Base-by-base conservation (phyloP, 2,113 vertebrate genomes). In the Oreocharis arfaki region DNA sequence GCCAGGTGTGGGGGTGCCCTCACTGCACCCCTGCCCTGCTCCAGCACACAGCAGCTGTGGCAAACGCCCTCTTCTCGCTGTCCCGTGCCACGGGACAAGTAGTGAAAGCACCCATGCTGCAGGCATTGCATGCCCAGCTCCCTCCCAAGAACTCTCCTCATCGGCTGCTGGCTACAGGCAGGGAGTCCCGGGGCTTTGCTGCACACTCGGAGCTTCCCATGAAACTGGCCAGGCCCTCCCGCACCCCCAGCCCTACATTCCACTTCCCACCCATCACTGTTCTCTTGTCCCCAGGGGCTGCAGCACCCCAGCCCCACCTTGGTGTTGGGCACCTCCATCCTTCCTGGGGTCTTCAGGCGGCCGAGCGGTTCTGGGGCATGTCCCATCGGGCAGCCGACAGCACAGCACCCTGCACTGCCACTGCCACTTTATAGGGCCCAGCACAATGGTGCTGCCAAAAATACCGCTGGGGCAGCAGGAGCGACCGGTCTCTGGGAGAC, bases 381-480 rank as follows among this genome's bases (percentile, higher is more conserved):
- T 92, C 89, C 95, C 15, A 41, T 82, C 5, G 4, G 75, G 93
- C 80, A 74, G 88, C 64, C 3, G 1, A 81, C 81, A 84, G 77
- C 39, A 10, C 89, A n/a, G 87, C 50, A 5, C 78, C 93, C 87
- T 33, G 52, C 35, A 13, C 50, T 6, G 13, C 47, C 61, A 60
- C 42, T 1, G 3, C 68, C 3, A 8, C 56, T 97, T 96, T 97
- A 97, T 97, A 97, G 94, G 35, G 87, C 33, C 80, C 2, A 6
- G 61, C 86, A 92, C 95, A 95, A 96, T 94, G 18, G 93, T 5
- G 33, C 35, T 92, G 94, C 93, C 96, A 93, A 96, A 97, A 96
- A 97, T 95, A 97, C 82, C 59, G 0, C 15, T 3, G 11, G 71
- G 86, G 80, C 71, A 84, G 82, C 9, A 1, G 79, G 52, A 65